Conservation (phyloP, 2,888 invertebrate species). For the Lasioglossum figueresi region DNA sequence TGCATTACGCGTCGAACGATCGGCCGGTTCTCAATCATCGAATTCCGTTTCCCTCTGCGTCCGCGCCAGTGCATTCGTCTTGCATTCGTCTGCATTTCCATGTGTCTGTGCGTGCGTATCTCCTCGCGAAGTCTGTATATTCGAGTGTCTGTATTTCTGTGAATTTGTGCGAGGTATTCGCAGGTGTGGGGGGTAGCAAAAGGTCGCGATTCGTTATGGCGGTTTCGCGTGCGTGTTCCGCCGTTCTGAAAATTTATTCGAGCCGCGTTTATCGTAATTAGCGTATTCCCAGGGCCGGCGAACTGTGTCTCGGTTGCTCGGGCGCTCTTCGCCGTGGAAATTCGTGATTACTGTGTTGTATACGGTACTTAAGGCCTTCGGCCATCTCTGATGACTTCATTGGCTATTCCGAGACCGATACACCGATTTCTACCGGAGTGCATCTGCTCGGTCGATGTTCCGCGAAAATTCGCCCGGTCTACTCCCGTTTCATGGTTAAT, state of each 20-base stretch:
- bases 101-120: not conserved
- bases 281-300: constrained; percentile 11
- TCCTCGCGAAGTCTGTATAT: not conserved
- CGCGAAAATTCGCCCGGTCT: not conserved
- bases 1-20: constrained; percentile 47
- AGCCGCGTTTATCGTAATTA: constrained; percentile 37
- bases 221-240: constrained; percentile 17
- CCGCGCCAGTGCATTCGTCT: not conserved
- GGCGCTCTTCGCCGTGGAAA: not conserved
- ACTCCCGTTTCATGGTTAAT: constrained; percentile 2
- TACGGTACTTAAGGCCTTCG: not conserved
- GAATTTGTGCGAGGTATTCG: not conserved
- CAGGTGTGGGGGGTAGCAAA: not conserved
- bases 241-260: constrained; percentile 35
- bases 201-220: constrained; percentile 14
- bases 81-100: not conserved
- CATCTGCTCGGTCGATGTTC: not conserved
- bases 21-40: constrained; percentile 41
- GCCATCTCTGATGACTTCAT: not conserved
- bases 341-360: not conserved
- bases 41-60: constrained; percentile 29
- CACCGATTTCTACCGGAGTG: not conserved
- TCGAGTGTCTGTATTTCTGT: not conserved
- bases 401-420: not conserved
- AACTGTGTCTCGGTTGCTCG: not conserved